These are phyloP conservation scores for Heteronetta atricapilla DNA, from an alignment of 2,113 vertebrate species.

Conservation along the genomic window DNA sequence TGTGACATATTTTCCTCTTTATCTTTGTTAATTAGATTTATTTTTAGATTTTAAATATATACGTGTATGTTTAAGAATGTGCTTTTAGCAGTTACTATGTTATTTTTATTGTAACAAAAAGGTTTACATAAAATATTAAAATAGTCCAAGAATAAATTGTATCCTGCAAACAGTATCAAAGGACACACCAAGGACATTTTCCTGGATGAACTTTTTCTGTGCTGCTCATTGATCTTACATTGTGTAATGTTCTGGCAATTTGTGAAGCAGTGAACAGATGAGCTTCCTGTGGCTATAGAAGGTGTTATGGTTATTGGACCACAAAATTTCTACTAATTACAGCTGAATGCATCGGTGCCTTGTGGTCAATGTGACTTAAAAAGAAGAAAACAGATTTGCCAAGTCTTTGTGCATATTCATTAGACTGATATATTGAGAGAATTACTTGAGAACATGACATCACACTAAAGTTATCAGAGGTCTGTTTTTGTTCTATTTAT, in stretches of 20 bases:
- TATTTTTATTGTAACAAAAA: background rate
- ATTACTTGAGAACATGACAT: background rate
- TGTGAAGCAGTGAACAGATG: background rate
- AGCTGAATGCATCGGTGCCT: background rate
- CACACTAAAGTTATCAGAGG: background rate
- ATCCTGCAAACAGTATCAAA: background rate
- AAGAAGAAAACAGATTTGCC: background rate
- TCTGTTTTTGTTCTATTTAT: background rate
- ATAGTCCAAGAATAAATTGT: background rate
- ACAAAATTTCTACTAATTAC: background rate
- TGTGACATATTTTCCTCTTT: background rate
- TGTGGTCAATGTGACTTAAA: constrained; percentile 11
- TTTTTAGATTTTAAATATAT: background rate
- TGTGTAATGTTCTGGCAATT: constrained; percentile 25
- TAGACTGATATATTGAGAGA: background rate
- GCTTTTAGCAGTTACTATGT: background rate
- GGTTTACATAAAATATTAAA: background rate
- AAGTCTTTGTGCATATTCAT: background rate
- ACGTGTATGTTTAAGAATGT: background rate
- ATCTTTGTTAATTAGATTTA: background rate
- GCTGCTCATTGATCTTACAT: background rate
- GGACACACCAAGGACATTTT: background rate
- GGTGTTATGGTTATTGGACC: background rate
- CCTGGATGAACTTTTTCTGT: constrained; percentile 32
- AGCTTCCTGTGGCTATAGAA: constrained; percentile 10